A percentile compares a stretch with the other conserved stretches of the same genome.
Evolutionary conservation across 1,140 invertebrate genomes (phyloP).

Genomic region (Pseudachorutes palmiensis): DNA sequence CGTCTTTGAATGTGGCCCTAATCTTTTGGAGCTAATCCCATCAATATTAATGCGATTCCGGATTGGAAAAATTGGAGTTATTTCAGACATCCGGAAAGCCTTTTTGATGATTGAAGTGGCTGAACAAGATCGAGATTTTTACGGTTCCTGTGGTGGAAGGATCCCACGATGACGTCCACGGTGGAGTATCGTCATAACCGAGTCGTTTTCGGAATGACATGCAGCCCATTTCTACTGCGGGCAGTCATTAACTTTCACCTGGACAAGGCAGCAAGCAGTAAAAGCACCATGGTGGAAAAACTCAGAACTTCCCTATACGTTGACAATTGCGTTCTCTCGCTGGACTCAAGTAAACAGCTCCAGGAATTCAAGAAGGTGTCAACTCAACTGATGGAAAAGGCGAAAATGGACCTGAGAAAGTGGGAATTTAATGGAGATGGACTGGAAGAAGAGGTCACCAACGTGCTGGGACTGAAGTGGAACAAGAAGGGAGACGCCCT

Average conservation of each 20-base stretch:
- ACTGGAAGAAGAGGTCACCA: too few relatives aligned
- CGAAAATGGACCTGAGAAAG: conserved; percentile 3
- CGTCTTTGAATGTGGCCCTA: conserved; percentile 42
- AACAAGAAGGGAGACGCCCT: conserved; percentile 1
- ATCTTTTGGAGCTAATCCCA: conserved; percentile 43
- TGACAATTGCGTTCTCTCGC: conserved; percentile 1
- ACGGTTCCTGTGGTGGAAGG: conserved; percentile 7
- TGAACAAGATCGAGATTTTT: background rate
- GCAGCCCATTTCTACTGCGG: conserved; percentile 22
- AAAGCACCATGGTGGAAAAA: background rate
- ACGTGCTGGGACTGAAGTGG: conserved; percentile 18
- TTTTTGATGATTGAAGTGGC: conserved; percentile 6
- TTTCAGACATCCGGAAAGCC: conserved; percentile 3
- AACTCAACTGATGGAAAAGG: background rate
- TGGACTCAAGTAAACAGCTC: background rate
- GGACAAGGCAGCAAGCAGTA: background rate
- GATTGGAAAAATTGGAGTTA: conserved; percentile 36
- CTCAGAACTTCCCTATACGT: background rate
- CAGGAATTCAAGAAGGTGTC: background rate
- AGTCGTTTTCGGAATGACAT: conserved; percentile 33
- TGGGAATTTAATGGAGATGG: too few relatives aligned
- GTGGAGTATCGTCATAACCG: conserved; percentile 36
- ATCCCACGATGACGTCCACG: background rate
- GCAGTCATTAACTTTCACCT: background rate
- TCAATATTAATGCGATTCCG: conserved; percentile 42